phyloP scores from a whole-genome alignment of 2,113 vertebrate species.

The Corydoras maculifer region DNA sequence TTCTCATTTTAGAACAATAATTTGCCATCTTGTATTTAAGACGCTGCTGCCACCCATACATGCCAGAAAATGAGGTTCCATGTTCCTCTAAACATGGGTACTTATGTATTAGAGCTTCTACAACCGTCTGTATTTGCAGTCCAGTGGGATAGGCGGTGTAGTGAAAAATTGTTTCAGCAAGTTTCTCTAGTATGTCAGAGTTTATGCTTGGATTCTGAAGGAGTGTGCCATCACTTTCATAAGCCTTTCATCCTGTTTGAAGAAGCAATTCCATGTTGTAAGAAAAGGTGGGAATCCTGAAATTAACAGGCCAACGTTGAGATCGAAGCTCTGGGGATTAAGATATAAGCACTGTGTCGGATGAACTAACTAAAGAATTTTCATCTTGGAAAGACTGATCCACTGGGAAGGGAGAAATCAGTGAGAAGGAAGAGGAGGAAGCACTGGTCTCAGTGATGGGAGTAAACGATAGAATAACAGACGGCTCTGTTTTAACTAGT shows the following conservation, averaged over 20 bases:
- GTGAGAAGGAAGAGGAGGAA: constrained; percentile 20
- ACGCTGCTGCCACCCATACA: constrained; percentile 26
- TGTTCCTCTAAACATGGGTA: constrained; percentile 36
- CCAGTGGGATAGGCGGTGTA: constrained; percentile 34
- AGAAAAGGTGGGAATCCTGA: not conserved
- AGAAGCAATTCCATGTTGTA: constrained; percentile 16
- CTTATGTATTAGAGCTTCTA: constrained; percentile 22
- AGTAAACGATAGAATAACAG: constrained; percentile 40
- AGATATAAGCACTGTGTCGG: too few species aligned
- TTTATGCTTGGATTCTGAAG: constrained; percentile 25
- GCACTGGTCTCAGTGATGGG: constrained; percentile 31
- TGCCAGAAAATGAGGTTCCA: constrained; percentile 24
- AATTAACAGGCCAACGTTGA: not conserved
- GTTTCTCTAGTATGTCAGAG: constrained; percentile 20
- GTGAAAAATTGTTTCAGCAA: constrained; percentile 33
- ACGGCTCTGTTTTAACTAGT: constrained; percentile 40
- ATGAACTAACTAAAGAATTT: too few species aligned
- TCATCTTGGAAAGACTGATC: constrained; percentile 38
- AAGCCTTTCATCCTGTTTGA: constrained; percentile 15
- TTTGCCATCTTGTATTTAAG: constrained; percentile 34
- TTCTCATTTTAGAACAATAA: constrained; percentile 27
- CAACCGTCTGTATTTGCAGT: constrained; percentile 27
- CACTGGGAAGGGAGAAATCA: too few species aligned
- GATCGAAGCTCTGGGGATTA: too few species aligned
- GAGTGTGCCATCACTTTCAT: constrained; percentile 16